phyloP scores from a whole-genome alignment of 1,140 invertebrate species.

The Ostrea edulis region DNA sequence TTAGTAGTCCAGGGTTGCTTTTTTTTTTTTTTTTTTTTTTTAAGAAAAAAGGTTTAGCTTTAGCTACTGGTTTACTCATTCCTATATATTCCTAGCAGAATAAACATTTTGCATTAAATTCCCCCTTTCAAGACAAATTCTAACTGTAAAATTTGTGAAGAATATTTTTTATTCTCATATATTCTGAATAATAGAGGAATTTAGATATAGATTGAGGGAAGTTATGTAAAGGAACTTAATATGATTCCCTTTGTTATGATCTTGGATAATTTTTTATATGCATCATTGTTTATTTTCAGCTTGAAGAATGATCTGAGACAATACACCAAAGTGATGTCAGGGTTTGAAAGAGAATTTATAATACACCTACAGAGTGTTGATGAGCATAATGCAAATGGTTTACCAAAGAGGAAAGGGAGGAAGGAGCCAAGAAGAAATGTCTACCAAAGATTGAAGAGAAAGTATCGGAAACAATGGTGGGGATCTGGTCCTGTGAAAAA shows the following conservation, averaged over 20 bases:
- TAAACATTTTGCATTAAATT: too few species aligned
- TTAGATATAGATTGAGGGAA: too few species aligned
- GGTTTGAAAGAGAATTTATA: slow-evolving; percentile 37
- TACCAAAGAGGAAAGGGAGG: background rate
- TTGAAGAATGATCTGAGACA: background rate
- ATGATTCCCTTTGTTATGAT: background rate
- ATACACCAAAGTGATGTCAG: background rate
- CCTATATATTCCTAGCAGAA: too few species aligned
- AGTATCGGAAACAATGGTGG: slow-evolving; percentile 35
- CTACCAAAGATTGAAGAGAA: slow-evolving; percentile 10
- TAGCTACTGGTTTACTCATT: too few species aligned
- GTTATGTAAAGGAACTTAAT: too few species aligned
- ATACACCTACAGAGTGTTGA: background rate
- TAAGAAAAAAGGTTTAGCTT: too few species aligned
- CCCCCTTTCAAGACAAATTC: too few species aligned
- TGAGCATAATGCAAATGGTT: background rate
- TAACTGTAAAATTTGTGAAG: too few species aligned
- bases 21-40: too few species aligned
- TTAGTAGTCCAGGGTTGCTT: too few species aligned
- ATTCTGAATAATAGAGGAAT: too few species aligned
- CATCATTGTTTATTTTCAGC: background rate
- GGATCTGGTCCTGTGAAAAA: background rate
- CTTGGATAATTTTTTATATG: background rate
- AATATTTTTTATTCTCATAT: too few species aligned
- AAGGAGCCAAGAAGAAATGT: background rate